Percentiles rank a stretch among this genome's conserved stretches.
phyloP scores from a whole-genome alignment of 2,888 invertebrate species.

The Drosophila helvetica region DNA sequence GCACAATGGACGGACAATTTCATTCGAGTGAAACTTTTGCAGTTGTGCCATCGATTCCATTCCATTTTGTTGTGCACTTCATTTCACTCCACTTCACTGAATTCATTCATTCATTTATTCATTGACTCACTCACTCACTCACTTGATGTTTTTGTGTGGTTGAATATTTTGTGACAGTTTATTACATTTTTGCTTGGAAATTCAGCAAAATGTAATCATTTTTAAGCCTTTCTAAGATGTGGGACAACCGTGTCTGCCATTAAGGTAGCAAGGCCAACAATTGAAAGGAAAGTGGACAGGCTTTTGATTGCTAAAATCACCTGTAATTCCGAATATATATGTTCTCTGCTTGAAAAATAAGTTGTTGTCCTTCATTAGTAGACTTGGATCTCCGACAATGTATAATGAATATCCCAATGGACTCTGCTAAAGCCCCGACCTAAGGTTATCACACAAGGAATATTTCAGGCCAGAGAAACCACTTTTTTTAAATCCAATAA shows the following conservation, averaged over 20 bases:
- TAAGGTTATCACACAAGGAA: not conserved
- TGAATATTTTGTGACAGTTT: not conserved
- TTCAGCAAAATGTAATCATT: not conserved
- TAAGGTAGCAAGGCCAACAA: not conserved
- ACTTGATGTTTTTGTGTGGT: not conserved
- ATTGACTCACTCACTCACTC: slow-evolving; percentile 11
- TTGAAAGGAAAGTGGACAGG: not conserved
- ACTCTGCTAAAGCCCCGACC: too few species aligned
- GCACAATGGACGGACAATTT: slow-evolving; percentile 18
- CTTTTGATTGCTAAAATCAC: not conserved
- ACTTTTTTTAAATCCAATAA: not conserved
- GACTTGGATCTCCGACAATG: too few species aligned
- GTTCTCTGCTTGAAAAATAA: too few species aligned
- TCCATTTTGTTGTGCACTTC: not conserved
- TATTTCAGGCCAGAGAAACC: too few species aligned
- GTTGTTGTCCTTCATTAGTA: too few species aligned
- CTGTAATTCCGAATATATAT: too few species aligned
- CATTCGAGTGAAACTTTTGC: slow-evolving; percentile 21
- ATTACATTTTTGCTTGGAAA: not conserved
- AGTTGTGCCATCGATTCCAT: not conserved
- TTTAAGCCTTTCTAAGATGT: not conserved
- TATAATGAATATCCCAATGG: too few species aligned
- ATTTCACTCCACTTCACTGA: slow-evolving; percentile 6
- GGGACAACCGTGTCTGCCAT: not conserved
- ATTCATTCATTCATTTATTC: slow-evolving; percentile 13